Conservation (phyloP, 2,888 invertebrate genomes). For the Branchipolynoe longqiensis region DNA sequence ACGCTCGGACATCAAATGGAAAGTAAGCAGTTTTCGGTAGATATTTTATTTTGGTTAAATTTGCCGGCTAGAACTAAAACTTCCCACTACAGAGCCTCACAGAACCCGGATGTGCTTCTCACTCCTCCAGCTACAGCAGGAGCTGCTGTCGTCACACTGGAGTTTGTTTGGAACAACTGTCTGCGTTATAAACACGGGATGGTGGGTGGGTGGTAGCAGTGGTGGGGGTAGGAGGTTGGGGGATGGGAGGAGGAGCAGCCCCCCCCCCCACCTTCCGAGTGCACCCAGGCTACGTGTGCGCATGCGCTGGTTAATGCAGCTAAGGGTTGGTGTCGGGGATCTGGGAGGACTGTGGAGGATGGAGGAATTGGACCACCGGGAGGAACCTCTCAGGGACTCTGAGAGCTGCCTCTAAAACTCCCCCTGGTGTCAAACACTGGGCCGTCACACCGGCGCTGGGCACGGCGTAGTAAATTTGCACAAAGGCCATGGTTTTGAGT, state of each 20-base stretch:
- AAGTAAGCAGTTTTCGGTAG: too few species aligned
- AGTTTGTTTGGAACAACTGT: conserved; percentile 6
- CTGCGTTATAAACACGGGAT: conserved; percentile 3
- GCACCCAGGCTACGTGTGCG: not conserved
- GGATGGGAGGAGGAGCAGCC: too few species aligned
- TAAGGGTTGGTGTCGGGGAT: not conserved
- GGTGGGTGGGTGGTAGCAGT: too few species aligned
- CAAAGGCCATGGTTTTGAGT: too few species aligned
- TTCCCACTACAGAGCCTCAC: too few species aligned
- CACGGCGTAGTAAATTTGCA: too few species aligned
- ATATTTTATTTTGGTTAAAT: too few species aligned
- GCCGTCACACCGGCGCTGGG: not conserved
- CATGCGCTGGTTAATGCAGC: too few species aligned
- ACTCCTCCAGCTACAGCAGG: not conserved
- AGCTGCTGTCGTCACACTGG: not conserved
- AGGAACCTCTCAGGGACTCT: not conserved
- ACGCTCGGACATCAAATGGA: too few species aligned
- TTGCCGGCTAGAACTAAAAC: too few species aligned
- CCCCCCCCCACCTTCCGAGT: not conserved
- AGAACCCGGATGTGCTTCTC: too few species aligned
- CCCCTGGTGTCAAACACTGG: conserved; percentile 15
- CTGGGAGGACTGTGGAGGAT: not conserved
- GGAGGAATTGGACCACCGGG: not conserved
- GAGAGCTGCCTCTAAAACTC: not conserved
- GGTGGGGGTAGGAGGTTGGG: too few species aligned